Evolutionary conservation across 2,888 invertebrate species (phyloP).

Genomic region (Tiphia femorata): DNA sequence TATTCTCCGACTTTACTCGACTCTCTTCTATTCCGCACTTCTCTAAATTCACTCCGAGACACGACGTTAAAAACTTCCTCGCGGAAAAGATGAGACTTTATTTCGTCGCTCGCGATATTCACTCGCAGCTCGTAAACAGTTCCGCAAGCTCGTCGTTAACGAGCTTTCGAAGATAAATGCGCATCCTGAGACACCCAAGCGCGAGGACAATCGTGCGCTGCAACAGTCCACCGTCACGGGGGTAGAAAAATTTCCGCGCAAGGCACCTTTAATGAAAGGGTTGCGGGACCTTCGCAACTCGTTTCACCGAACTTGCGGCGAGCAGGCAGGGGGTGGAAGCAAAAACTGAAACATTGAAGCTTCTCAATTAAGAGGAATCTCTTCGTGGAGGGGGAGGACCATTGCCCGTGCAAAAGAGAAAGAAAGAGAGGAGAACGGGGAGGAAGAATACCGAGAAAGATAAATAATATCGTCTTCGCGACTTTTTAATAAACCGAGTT

Average conservation of each 20-base stretch:
- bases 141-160: constrained; percentile 6
- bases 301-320: background rate
- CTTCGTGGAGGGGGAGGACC: constrained; percentile 7
- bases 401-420: background rate
- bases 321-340: background rate
- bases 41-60: background rate
- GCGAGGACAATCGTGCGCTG: no score
- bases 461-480: constrained; percentile 59
- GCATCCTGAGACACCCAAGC: constrained; percentile 5
- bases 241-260: no score
- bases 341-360: constrained; percentile 5
- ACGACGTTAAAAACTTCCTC: no score
- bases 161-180: constrained; percentile 19
- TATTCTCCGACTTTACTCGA: no score
- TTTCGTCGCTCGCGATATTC: no score
- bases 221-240: no score
- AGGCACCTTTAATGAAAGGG: constrained; percentile 31
- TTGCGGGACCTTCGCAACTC: constrained; percentile 15
- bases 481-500: constrained; percentile 68
- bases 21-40: background rate
- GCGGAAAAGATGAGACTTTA: no score
- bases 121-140: background rate
- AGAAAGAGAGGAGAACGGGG: no score
- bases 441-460: constrained; percentile 34
- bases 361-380: constrained; percentile 8